phyloP scores from a whole-genome alignment of 2,888 invertebrate genomes.

The Aphidoletes aphidimyza region DNA sequence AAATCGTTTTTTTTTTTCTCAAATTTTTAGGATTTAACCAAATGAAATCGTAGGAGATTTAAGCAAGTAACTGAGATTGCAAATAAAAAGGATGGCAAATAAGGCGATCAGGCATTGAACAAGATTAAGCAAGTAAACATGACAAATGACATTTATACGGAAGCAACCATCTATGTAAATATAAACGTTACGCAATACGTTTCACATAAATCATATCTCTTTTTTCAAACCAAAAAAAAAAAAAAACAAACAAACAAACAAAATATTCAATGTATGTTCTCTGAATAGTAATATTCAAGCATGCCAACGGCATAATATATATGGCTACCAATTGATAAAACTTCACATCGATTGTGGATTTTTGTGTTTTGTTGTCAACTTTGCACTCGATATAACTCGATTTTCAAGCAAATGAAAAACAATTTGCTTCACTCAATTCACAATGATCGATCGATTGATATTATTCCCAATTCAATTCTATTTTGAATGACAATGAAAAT shows the following conservation, averaged over 20 bases:
- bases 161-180: slow-evolving; percentile 16
- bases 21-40: background rate
- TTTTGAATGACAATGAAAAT: slow-evolving; percentile 32
- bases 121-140: background rate
- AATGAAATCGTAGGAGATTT: background rate
- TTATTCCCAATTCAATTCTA: background rate
- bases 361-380: background rate
- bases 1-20: background rate
- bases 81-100: background rate
- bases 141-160: slow-evolving; percentile 40
- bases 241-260: too few relatives aligned
- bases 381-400: background rate
- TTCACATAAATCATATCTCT: slow-evolving; percentile 40
- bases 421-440: background rate
- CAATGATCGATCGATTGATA: background rate
- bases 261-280: slow-evolving; percentile 38
- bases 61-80: slow-evolving; percentile 5
- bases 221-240: too few relatives aligned
- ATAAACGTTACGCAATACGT: background rate
- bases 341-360: background rate
- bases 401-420: background rate
- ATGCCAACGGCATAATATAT: background rate
- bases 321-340: background rate
- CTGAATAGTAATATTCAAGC: background rate
- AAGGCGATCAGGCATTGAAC: too few relatives aligned